Percentiles rank a stretch among this genome's conserved stretches.
Evolutionary conservation across 1,140 invertebrate genomes (phyloP).

Genomic region (Listronotus oregonensis): DNA sequence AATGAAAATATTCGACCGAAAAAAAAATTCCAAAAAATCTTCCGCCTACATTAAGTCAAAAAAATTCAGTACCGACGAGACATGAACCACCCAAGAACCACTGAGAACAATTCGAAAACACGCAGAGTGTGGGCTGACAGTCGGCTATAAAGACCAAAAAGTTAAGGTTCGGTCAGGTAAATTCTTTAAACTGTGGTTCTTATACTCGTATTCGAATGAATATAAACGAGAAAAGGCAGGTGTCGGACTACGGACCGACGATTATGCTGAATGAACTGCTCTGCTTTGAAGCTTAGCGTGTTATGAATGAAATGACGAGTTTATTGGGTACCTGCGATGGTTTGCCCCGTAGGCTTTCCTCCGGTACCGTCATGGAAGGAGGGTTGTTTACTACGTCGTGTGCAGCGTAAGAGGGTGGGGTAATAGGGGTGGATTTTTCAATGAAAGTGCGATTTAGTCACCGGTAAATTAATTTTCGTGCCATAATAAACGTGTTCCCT

Average conservation of each 20-base stretch:
- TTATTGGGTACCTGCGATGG: constrained; percentile 22
- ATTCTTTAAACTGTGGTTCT: background rate
- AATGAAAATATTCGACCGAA: background rate
- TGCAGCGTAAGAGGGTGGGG: constrained; percentile 18
- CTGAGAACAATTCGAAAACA: constrained; percentile 14
- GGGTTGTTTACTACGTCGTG: constrained; percentile 29
- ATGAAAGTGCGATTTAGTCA: constrained; percentile 10
- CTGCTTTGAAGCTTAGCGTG: constrained; percentile 20
- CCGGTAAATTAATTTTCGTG: too few relatives aligned
- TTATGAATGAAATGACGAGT: constrained; percentile 33
- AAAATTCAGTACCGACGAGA: background rate
- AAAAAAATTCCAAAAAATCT: constrained; percentile 13
- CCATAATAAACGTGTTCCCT: too few relatives aligned
- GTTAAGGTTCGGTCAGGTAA: background rate
- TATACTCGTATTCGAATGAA: constrained; percentile 9
- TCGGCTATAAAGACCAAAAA: constrained; percentile 15
- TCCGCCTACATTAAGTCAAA: constrained; percentile 17
- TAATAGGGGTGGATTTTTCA: background rate
- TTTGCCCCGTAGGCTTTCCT: constrained; percentile 12
- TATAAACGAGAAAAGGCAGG: constrained; percentile 30
- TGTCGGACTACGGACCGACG: constrained; percentile 2
- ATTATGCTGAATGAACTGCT: constrained; percentile 32
- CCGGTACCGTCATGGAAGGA: constrained; percentile 11
- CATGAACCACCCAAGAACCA: constrained; percentile 17
- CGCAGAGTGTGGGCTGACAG: constrained; percentile 17